A percentile compares a stretch with the other conserved stretches of the same genome.
Evolutionary conservation across 2,797 vertebrate species (phyloP).

Genomic region (Manis javanica): DNA sequence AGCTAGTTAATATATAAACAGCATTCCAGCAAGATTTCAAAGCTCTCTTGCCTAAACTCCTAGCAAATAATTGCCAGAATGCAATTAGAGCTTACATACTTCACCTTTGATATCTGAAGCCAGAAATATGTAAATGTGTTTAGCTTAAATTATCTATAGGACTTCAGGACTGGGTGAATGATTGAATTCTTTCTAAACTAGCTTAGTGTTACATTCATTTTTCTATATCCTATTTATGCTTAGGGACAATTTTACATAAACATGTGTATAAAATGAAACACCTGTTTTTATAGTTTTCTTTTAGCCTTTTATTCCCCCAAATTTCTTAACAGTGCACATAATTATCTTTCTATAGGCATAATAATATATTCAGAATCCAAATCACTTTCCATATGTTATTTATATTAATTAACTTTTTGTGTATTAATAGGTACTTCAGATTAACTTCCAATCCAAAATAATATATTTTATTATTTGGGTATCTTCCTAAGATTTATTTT

Average conservation of each 20-base stretch:
- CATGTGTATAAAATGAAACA: background rate
- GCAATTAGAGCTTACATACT: background rate
- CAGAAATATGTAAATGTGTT: background rate
- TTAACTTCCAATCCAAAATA: background rate
- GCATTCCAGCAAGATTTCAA: conserved; percentile 52
- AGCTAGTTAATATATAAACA: conserved; percentile 65
- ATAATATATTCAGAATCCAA: background rate
- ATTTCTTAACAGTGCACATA: background rate
- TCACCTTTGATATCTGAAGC: conserved; percentile 24
- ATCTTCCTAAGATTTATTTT: too few species aligned
- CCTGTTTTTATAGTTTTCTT: background rate
- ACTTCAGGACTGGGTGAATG: background rate
- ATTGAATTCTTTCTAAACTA: conserved; percentile 33
- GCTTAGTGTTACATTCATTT: background rate
- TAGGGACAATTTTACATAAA: background rate
- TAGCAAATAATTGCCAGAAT: conserved; percentile 35
- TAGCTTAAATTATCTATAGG: conserved; percentile 45
- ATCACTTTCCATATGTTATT: background rate
- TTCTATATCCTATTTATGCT: background rate
- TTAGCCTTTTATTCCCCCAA: background rate
- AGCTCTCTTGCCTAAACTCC: conserved; percentile 20
- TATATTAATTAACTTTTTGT: conserved; percentile 1
- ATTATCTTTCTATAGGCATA: background rate
- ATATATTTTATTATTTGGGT: background rate
- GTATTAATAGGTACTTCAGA: background rate